Conservation (phyloP, 2,888 invertebrate genomes). For the Galeopsomyia nigrocyanea region DNA sequence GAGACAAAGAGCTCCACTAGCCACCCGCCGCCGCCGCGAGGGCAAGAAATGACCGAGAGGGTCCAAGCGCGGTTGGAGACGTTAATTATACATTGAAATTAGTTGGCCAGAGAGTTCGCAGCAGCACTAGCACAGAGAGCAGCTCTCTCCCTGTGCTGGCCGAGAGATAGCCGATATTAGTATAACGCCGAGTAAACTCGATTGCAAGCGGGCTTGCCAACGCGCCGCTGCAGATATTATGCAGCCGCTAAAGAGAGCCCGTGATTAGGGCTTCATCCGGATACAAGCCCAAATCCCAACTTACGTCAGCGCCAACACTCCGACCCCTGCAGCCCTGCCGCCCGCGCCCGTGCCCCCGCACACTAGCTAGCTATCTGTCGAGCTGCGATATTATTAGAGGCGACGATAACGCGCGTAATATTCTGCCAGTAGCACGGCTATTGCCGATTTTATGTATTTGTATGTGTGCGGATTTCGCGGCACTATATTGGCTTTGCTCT, state of each 20-base stretch:
- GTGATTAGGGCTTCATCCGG: constrained; percentile 57
- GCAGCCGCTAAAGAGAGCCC: constrained; percentile 56
- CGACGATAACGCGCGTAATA: too few species aligned
- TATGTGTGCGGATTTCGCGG: too few species aligned
- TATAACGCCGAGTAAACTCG: constrained; percentile 62
- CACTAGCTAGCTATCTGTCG: too few species aligned
- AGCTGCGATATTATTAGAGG: neutral
- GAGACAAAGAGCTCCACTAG: too few species aligned
- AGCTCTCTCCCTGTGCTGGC: constrained; percentile 47
- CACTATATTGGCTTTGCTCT: too few species aligned
- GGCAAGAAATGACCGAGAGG: constrained; percentile 34
- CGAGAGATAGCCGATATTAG: constrained; percentile 65
- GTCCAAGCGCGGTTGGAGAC: constrained; percentile 58
- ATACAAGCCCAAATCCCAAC: constrained; percentile 54
- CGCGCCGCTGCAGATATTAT: constrained; percentile 57
- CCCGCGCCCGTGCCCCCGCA: too few species aligned
- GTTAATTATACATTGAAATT: constrained; percentile 70
- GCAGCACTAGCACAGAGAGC: constrained; percentile 58
- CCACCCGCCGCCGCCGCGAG: neutral
- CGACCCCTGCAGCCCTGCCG: neutral
- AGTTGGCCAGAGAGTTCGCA: constrained; percentile 67
- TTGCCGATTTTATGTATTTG: too few species aligned
- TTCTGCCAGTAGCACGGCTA: neutral
- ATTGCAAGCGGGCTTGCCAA: constrained; percentile 54
- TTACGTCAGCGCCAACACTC: constrained; percentile 44